Conservation (phyloP, 2,888 invertebrate species). For the Laothoe populi region DNA sequence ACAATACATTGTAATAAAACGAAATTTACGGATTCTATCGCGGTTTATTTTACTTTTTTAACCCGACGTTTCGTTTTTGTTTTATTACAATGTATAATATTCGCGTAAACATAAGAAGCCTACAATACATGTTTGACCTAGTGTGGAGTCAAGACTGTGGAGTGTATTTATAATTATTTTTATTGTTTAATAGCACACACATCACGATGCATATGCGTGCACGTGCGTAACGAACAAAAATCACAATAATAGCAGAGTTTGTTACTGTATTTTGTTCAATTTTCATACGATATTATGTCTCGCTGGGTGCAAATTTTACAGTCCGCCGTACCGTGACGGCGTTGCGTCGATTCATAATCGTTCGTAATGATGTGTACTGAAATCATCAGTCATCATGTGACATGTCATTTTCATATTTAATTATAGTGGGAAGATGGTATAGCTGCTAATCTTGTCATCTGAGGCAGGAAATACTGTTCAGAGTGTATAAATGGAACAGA, state of each 20-base stretch:
- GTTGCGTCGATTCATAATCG: neutral
- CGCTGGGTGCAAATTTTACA: constrained; percentile 17
- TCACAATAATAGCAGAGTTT: constrained; percentile 28
- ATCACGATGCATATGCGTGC: constrained; percentile 19
- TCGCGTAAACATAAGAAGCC: too few relatives aligned
- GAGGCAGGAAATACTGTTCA: neutral
- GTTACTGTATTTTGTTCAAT: constrained; percentile 24
- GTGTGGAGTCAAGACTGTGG: too few relatives aligned
- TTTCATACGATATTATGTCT: constrained; percentile 15
- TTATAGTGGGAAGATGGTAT: neutral
- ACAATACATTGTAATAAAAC: too few relatives aligned
- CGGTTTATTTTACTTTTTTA: too few relatives aligned
- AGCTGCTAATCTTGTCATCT: neutral
- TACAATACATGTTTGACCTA: too few relatives aligned
- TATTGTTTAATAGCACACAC: neutral
- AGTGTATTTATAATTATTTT: too few relatives aligned
- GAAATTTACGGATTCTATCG: too few relatives aligned
- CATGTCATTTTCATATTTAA: neutral
- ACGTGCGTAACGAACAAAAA: constrained; percentile 34
- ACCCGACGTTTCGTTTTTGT: too few relatives aligned
- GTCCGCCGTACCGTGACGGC: constrained; percentile 23
- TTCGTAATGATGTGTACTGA: constrained; percentile 19
- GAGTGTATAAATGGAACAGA: too few relatives aligned
- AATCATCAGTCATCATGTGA: constrained; percentile 24
- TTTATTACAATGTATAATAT: too few relatives aligned